These are phyloP conservation scores for Heterodera schachtii DNA, from an alignment of 1,140 invertebrate species.

Conservation along the genomic window DNA sequence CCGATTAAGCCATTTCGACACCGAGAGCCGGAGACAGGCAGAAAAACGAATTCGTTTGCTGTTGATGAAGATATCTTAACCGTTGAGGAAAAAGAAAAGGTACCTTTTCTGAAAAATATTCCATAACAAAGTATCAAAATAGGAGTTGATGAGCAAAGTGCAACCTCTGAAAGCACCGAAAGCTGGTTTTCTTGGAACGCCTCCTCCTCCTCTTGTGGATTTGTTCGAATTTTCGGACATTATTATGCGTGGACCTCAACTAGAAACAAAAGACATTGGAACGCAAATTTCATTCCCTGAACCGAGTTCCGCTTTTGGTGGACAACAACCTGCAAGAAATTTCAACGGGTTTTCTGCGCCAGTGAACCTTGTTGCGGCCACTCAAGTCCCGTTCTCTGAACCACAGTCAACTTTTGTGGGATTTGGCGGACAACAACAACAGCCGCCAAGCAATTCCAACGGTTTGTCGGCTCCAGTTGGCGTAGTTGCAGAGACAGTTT, in stretches of 20 bases:
- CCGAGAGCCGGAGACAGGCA: background rate
- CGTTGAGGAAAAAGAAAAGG: background rate
- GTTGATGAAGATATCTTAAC: background rate
- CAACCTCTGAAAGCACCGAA: background rate
- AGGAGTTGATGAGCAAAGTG: background rate
- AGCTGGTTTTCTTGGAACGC: background rate
- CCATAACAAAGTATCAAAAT: no score
- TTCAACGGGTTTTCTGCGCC: no score
- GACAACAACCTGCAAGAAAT: no score
- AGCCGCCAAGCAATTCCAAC: background rate
- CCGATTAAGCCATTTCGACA: background rate
- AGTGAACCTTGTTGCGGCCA: background rate
- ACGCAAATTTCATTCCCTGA: background rate
- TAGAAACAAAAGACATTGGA: constrained; percentile 6
- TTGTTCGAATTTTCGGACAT: constrained; percentile 16
- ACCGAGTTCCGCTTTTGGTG: no score
- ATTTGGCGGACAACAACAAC: background rate
- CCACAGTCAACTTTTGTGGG: constrained; percentile 1
- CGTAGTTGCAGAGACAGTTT: constrained; percentile 82
- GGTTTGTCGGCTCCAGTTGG: constrained; percentile 75
- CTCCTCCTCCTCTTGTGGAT: no score
- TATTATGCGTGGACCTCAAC: background rate
- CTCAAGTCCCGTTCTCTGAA: background rate
- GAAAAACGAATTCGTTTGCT: background rate
- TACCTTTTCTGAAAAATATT: background rate